Percentiles rank a stretch among this genome's conserved stretches.
Evolutionary conservation across 1,140 invertebrate species (phyloP).

Genomic region (Apis florea): DNA sequence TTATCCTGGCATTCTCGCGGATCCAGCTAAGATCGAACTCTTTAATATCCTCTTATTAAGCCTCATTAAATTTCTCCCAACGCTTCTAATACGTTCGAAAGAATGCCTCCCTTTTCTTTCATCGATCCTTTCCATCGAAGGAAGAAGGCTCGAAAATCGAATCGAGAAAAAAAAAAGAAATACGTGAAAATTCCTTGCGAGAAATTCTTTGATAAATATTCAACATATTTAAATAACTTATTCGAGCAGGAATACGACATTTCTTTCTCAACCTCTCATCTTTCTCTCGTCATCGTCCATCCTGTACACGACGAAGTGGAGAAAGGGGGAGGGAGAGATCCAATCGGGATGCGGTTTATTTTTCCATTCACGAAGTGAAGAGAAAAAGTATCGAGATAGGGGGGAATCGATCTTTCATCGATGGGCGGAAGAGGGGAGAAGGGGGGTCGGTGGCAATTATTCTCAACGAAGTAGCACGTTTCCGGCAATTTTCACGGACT

Average conservation of each 20-base stretch:
- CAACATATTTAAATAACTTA: too few relatives aligned
- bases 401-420: slow-evolving; percentile 40
- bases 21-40: slow-evolving; percentile 14
- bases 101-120: background rate
- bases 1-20: slow-evolving; percentile 1
- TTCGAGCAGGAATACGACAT: too few relatives aligned
- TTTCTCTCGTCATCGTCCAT: too few relatives aligned
- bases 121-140: background rate
- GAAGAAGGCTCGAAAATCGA: background rate
- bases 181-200: background rate
- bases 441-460: slow-evolving; percentile 42
- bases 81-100: slow-evolving; percentile 3
- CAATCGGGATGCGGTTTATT: background rate
- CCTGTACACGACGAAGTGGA: background rate
- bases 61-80: slow-evolving; percentile 40
- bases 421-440: background rate
- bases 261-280: too few relatives aligned
- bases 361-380: background rate
- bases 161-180: background rate
- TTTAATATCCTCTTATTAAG: slow-evolving; percentile 35
- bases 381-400: background rate
- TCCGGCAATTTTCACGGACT: slow-evolving; percentile 53
- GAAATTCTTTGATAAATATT: background rate
- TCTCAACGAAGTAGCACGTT: slow-evolving; percentile 39
- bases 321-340: background rate